Conservation (phyloP, 1,140 invertebrate species). For the Stratiolaelaps scimitus region DNA sequence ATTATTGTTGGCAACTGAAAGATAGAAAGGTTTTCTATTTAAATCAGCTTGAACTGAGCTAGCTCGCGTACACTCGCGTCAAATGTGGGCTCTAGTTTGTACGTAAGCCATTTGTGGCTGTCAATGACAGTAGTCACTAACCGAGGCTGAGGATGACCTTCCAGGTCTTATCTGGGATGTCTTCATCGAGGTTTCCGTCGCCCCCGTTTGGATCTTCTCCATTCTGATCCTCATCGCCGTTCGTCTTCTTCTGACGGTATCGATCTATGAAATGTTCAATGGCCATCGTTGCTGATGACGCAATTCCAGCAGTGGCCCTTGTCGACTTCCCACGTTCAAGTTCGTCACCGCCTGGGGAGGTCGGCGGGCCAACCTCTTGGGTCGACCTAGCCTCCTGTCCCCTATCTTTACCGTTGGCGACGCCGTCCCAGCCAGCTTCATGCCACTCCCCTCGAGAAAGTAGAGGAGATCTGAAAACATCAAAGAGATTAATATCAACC, state of each 20-base stretch:
- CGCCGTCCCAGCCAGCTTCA: slow-evolving; percentile 4
- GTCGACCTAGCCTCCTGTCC: background rate
- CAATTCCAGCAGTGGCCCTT: too few species aligned
- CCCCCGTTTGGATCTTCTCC: too few species aligned
- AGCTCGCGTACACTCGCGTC: too few species aligned
- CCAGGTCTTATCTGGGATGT: slow-evolving; percentile 25
- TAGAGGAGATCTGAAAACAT: slow-evolving; percentile 1
- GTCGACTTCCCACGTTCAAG: too few species aligned
- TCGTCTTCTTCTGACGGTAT: slow-evolving; percentile 21
- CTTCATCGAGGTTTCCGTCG: background rate
- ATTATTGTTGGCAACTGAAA: too few species aligned
- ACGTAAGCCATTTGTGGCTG: too few species aligned
- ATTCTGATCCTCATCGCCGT: background rate
- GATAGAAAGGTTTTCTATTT: too few species aligned
- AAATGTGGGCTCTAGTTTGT: too few species aligned
- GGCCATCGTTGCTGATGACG: background rate
- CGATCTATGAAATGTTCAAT: slow-evolving; percentile 27
- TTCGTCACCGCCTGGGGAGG: background rate
- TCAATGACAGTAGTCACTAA: background rate
- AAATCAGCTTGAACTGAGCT: too few species aligned
- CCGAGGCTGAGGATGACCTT: slow-evolving; percentile 21
- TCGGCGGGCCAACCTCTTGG: background rate
- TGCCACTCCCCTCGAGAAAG: slow-evolving; percentile 13
- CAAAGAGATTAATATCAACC: too few species aligned
- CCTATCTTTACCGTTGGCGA: too few species aligned